Evolutionary conservation across 2,113 vertebrate species (phyloP), one percentile per base, ranked within the genome.

Genomic region (Cyprinus carpio): DNA sequence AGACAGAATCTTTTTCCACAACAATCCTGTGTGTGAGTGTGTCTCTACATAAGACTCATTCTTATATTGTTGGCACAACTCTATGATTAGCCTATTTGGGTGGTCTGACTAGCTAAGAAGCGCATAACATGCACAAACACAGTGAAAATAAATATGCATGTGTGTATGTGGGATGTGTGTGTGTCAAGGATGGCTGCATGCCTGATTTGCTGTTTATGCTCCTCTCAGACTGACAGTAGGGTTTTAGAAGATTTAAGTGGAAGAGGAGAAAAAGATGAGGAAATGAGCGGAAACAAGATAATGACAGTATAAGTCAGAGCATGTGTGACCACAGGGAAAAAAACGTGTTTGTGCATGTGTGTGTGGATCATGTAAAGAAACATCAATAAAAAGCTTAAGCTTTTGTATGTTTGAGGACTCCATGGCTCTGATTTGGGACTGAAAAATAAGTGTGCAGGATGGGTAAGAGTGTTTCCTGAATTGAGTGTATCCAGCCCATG

Each of bases 261-360:
- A 87, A 85, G 84, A 79, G 34, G 43, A 75, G 60, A 65, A 81
- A 85, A 87, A 80, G 25, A 82, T 20, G 49, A 84, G 79, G 77
- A 87, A 85, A 87, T 64, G 83, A 85, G 71, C 81, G 79, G 79
- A 86, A 86, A 82, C 78, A 86, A 83, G 86, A 90, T 90, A 90
- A 91, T 89, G 80, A 83, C 85, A 87, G 87, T 56, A 87, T 75
- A 87, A 88, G 82, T 89, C 89, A 81, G 87, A 93, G 86, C 69
- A 71, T 82, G 58, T 62, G 82, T 56, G 67, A 87, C 89, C 91
- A 75, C 91, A 84, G 67, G 49, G 88, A 83, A 87, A 62, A 40
- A 89, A 75, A 86, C 31, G 46, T 60, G 84, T 46, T 49, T 85
- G 64, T 80, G 83, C 65, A 78, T 74, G 65, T 29, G 83, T 85